These are phyloP conservation scores for Prunella strophiata DNA, from an alignment of 2,797 vertebrate genomes.

Conservation along the genomic window DNA sequence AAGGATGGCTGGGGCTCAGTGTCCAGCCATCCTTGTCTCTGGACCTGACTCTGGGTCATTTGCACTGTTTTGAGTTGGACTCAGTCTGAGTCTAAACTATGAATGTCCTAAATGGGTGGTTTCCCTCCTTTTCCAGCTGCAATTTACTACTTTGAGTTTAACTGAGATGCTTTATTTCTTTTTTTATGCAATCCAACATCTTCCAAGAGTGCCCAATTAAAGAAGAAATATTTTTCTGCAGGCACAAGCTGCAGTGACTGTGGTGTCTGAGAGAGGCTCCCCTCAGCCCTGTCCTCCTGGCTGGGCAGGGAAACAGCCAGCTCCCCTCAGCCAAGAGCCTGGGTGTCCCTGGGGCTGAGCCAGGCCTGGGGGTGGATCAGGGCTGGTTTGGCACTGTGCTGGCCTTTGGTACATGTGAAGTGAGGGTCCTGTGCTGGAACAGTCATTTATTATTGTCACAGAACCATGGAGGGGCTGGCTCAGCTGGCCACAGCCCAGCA, in stretches of 20 bases:
- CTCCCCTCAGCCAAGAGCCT: accelerated
- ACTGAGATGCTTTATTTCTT: background rate
- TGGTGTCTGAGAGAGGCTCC: background rate
- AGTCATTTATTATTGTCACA: background rate
- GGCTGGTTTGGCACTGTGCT: background rate
- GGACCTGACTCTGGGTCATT: accelerated
- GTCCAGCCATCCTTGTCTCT: too few relatives aligned
- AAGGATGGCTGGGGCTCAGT: too few relatives aligned
- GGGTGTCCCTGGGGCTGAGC: accelerated
- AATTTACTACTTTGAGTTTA: background rate
- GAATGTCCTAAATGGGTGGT: accelerated
- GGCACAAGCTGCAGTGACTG: accelerated
- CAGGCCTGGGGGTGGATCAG: too few relatives aligned
- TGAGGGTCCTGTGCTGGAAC: background rate
- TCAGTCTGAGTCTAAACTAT: accelerated
- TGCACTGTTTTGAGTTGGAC: accelerated
- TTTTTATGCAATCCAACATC: background rate
- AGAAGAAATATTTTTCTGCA: background rate
- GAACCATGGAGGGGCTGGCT: accelerated
- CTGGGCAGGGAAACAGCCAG: background rate
- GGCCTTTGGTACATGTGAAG: accelerated
- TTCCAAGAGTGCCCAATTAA: background rate
- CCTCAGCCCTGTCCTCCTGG: background rate
- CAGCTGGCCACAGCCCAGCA: background rate
- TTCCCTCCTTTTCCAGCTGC: background rate